Conservation (phyloP, 2,797 vertebrate genomes). For the Eremophila alpestris region DNA sequence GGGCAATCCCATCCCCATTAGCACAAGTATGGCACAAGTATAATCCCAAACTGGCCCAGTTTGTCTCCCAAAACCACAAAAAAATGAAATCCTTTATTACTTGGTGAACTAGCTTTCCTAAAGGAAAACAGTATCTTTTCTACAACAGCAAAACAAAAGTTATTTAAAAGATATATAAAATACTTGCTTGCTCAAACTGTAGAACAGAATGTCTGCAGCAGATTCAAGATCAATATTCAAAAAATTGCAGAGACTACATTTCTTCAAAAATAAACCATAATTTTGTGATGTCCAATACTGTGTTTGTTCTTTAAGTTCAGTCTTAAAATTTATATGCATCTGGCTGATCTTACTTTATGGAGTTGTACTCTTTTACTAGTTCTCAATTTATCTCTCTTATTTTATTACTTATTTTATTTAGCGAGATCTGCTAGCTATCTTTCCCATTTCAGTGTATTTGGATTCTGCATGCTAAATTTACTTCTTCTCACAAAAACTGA, state of each 20-base stretch:
- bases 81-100: not conserved
- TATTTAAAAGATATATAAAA: not conserved
- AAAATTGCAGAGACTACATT: not conserved
- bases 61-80: not conserved
- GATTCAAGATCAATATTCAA: not conserved
- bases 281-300: not conserved
- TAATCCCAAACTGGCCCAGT: not conserved
- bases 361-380: not conserved
- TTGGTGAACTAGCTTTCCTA: not conserved
- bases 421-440: not conserved
- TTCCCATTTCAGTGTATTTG: not conserved
- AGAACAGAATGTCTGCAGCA: not conserved
- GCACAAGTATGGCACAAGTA: not conserved
- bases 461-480: not conserved
- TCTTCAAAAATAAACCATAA: not conserved
- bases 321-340: not conserved
- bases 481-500: not conserved
- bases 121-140: not conserved
- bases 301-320: not conserved
- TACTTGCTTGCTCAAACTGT: not conserved
- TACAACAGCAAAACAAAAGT: not conserved
- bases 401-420: not conserved
- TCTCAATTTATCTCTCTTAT: not conserved
- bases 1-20: not conserved
- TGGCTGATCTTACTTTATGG: not conserved